phyloP scores from a whole-genome alignment of 1,140 invertebrate species.

The Berghia stephanieae region DNA sequence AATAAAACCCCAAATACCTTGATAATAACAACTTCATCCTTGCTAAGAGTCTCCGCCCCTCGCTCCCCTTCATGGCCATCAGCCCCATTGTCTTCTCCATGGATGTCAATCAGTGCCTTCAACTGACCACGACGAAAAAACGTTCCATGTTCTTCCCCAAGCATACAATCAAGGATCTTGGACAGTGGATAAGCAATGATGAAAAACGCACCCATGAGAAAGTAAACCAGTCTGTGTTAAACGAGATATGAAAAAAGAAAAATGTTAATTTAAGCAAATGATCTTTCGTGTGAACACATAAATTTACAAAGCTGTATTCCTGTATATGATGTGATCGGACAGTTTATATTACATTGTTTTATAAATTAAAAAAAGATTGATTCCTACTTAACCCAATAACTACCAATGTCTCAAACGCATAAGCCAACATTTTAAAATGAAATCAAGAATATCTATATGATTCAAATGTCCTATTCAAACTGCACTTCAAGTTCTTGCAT shows the following conservation, averaged over 20 bases:
- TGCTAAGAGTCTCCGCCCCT: conserved; percentile 43
- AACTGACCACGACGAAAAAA: conserved; percentile 58
- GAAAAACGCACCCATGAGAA: conserved; percentile 59
- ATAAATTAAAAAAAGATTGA: too few species aligned
- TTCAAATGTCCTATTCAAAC: too few species aligned
- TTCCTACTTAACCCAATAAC: too few species aligned
- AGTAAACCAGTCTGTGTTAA: conserved; percentile 57
- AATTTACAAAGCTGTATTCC: too few species aligned
- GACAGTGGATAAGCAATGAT: conserved; percentile 62
- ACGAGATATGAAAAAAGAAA: neutral
- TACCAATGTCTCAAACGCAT: too few species aligned
- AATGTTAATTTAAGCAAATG: neutral
- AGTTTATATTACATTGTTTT: too few species aligned
- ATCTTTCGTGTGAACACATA: too few species aligned
- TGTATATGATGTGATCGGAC: too few species aligned
- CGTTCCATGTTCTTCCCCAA: conserved; percentile 57
- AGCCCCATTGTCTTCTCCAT: conserved; percentile 33
- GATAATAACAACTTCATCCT: conserved; percentile 61
- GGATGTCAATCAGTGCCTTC: conserved; percentile 57
- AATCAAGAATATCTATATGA: too few species aligned
- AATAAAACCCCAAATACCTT: conserved; percentile 44
- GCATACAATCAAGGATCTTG: conserved; percentile 60
- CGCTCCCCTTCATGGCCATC: conserved; percentile 33
- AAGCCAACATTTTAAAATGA: too few species aligned
- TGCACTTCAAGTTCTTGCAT: too few species aligned